Evolutionary conservation across 2,888 invertebrate species (phyloP).

Genomic region (Adelognathus sp.): DNA sequence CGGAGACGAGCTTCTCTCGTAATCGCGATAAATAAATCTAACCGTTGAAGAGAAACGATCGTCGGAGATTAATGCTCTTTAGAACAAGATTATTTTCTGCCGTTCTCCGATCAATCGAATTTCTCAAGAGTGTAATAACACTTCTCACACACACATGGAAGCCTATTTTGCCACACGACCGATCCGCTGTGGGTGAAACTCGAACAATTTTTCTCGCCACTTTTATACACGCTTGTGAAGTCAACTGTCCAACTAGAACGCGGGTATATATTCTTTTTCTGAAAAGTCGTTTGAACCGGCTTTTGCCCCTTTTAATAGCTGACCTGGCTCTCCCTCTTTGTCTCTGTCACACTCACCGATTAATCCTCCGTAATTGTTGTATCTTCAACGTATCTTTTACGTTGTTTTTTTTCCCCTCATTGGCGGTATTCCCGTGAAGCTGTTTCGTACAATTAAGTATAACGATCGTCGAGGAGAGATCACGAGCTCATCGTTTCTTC

Average conservation of each 20-base stretch:
- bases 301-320: conserved; percentile 36
- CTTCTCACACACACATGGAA: not conserved
- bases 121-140: not conserved
- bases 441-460: conserved; percentile 45
- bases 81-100: not conserved
- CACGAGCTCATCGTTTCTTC: conserved; percentile 33
- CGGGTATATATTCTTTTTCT: conserved; percentile 8
- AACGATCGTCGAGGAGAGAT: conserved; percentile 54
- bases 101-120: not conserved
- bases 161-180: not conserved
- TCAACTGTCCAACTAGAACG: not conserved
- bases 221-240: not conserved
- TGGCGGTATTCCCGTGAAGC: conserved; percentile 23
- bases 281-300: conserved; percentile 38
- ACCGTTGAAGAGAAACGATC: conserved; percentile 46
- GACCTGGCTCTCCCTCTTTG: conserved; percentile 9
- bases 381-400: not conserved
- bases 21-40: conserved; percentile 48
- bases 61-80: conserved; percentile 21
- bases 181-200: conserved; percentile 11
- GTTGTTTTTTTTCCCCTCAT: conserved; percentile 33
- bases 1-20: not conserved
- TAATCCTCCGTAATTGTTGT: conserved; percentile 15
- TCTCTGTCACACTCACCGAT: not conserved
- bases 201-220: conserved; percentile 5